Evolutionary conservation across 2,113 vertebrate species (phyloP), one percentile per base, ranked within the genome.

Genomic region (Sinocyclocheilus anshuiensis): DNA sequence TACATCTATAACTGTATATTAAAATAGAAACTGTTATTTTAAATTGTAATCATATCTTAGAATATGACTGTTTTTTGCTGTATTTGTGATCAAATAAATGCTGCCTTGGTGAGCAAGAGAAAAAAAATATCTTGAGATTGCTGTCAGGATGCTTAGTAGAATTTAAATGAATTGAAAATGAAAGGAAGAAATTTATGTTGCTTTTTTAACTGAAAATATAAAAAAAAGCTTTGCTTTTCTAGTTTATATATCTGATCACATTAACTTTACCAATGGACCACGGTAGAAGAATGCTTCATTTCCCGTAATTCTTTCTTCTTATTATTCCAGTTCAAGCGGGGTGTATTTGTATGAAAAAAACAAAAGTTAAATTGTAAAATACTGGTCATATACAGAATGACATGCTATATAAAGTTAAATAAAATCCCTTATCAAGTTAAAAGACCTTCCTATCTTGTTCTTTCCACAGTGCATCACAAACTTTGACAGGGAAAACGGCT

Each of bases 381-480:
- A 5, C 50, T 53, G 2, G 6, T 53, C 50, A 53, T 15, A 53
- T 15, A 15, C 48, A 48, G 10, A 50, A 75, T 22, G 72, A 75
- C 72, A 6, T 75, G 5, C 9, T n/a, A 48, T 3, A 75, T 45
- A 4, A 45, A 75, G 36, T 39, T 18, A 78, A 59, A 18, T 22
- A 6, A 59, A 59, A 10, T 57, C 24, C 16, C 48, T 4, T 29
- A 50, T 59, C 48, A 48, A 50, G 6, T 69, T 9, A 22, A 39
- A 72, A 72, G 20, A 3, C 76, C 1, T 20, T 55, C 1, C 10
- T 36, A 7, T 78, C 39, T 67, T 18, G 6, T 59, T 77, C 39
- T 39, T 74, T 83, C 24, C 45, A 0, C 90, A 99, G 98, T 99
- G 98, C 89, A 98, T 99, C 93, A 98, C 96, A 0, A 95, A 96